Conservation (phyloP, 2,113 vertebrate species). For the Calidris pugnax region DNA sequence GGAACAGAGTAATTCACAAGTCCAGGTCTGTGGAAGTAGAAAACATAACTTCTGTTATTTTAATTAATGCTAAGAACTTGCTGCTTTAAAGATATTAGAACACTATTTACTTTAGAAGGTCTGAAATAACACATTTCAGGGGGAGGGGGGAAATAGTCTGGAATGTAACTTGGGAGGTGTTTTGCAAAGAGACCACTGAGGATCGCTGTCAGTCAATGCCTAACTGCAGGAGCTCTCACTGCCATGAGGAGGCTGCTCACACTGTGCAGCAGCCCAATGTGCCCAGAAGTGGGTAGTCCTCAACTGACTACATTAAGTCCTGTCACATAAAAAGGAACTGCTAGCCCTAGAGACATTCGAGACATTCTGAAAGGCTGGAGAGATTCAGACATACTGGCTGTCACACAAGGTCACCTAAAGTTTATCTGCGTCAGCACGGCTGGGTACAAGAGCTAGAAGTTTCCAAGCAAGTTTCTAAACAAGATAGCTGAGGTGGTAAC, state of each 20-base stretch:
- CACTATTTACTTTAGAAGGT: not conserved
- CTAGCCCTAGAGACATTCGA: not conserved
- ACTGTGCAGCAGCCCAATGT: not conserved
- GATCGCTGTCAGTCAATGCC: not conserved
- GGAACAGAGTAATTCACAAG: slow-evolving; percentile 79
- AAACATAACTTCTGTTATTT: slow-evolving; percentile 3
- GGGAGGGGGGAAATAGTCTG: not conserved
- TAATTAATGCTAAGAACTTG: not conserved
- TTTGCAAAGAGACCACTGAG: not conserved
- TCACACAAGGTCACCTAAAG: not conserved
- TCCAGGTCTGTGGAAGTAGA: slow-evolving; percentile 78
- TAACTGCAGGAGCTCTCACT: not conserved
- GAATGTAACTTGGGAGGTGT: not conserved
- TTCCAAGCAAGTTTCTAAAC: not conserved
- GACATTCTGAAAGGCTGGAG: not conserved
- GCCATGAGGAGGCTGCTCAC: not conserved
- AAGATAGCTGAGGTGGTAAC: not conserved
- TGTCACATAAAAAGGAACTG: not conserved
- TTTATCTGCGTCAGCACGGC: not conserved
- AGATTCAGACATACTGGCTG: not conserved
- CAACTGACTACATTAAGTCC: not conserved
- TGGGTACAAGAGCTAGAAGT: not conserved
- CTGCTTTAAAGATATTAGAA: not conserved
- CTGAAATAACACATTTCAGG: not conserved
- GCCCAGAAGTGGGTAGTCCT: not conserved